These are phyloP conservation scores for Wasmannia auropunctata DNA, from an alignment of 1,140 invertebrate species.

Conservation along the genomic window DNA sequence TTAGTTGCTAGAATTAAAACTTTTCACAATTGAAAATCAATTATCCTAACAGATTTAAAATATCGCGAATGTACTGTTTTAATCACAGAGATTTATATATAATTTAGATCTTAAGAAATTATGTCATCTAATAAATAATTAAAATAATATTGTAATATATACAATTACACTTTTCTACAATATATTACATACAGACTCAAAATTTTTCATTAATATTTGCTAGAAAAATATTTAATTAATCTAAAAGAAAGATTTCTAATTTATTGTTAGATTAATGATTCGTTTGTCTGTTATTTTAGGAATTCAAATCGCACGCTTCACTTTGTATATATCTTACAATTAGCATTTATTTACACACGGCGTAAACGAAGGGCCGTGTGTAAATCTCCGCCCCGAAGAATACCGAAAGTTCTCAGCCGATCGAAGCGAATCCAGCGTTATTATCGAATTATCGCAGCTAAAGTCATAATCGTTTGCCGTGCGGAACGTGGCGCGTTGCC, in stretches of 20 bases:
- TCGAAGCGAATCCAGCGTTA: slow-evolving; percentile 45
- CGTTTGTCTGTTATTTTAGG: not conserved
- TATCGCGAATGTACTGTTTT: not conserved
- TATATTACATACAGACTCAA: not conserved
- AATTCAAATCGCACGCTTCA: not conserved
- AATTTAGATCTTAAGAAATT: not conserved
- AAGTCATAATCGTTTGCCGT: slow-evolving; percentile 39
- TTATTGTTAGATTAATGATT: not conserved
- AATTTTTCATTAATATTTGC: not conserved
- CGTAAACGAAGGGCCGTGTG: not conserved
- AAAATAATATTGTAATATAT: not conserved
- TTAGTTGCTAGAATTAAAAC: not conserved
- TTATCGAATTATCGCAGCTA: slow-evolving; percentile 53
- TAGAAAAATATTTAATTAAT: not conserved
- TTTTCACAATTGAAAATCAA: not conserved
- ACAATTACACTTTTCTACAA: not conserved
- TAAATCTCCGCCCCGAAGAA: not conserved
- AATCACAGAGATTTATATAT: not conserved
- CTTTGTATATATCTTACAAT: not conserved
- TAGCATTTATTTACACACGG: slow-evolving; percentile 8
- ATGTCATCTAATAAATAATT: not conserved
- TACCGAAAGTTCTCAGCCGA: not conserved
- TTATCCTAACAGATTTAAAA: not conserved
- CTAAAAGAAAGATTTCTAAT: not conserved
- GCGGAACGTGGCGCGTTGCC: not conserved